These are phyloP conservation scores for Agrotis segetum DNA, from an alignment of 2,888 invertebrate genomes.

Conservation along the genomic window DNA sequence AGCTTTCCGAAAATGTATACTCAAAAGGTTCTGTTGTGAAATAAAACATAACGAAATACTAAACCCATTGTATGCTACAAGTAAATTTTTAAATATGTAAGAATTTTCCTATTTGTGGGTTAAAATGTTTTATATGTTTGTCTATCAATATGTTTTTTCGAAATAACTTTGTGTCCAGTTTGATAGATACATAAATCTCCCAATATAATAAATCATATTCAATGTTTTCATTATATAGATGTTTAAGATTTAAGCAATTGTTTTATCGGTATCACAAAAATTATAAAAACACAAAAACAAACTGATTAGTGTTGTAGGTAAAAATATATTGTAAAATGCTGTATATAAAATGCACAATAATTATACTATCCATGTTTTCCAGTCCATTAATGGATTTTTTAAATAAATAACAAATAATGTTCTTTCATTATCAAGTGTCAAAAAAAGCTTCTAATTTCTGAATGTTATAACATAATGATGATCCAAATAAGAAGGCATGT, in stretches of 20 bases:
- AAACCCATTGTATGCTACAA: constrained; percentile 61
- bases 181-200: constrained; percentile 64
- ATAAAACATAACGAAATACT: constrained; percentile 54
- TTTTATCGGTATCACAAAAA: constrained; percentile 69
- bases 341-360: constrained; percentile 75
- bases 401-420: constrained; percentile 50
- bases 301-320: constrained; percentile 70
- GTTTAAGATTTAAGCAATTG: constrained; percentile 61
- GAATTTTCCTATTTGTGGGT: constrained; percentile 56
- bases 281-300: constrained; percentile 68
- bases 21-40: constrained; percentile 68
- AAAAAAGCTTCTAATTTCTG: constrained; percentile 50
- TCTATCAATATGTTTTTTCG: constrained; percentile 60
- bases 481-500: constrained; percentile 43
- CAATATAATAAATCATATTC: constrained; percentile 67
- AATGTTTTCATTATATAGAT: constrained; percentile 68
- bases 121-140: constrained; percentile 46
- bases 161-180: constrained; percentile 57
- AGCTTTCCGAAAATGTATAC: constrained; percentile 73
- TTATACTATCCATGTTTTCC: constrained; percentile 55
- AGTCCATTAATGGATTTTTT: constrained; percentile 52
- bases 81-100: constrained; percentile 53
- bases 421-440: constrained; percentile 52
- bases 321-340: constrained; percentile 74
- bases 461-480: constrained; percentile 50